Conservation (phyloP, 2,888 invertebrate genomes). For the Drosophila mettleri region DNA sequence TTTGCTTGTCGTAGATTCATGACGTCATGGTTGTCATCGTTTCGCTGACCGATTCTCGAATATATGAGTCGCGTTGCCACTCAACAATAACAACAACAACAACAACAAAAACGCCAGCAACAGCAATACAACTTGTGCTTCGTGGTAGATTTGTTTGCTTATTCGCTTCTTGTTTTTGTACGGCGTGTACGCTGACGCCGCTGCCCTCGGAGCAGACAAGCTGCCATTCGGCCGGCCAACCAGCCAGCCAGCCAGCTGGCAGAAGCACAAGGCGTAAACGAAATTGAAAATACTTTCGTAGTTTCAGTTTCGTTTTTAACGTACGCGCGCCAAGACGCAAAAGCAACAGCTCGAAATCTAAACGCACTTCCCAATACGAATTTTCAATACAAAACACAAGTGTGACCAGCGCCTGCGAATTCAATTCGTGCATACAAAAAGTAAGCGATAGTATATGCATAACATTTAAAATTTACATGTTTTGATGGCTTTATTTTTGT, state of each 20-base stretch:
- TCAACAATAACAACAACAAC: conserved; percentile 22
- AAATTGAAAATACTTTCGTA: conserved; percentile 63
- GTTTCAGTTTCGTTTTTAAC: conserved; percentile 82
- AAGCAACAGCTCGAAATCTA: conserved; percentile 36
- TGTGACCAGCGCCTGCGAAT: conserved; percentile 27
- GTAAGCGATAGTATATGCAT: conserved; percentile 36
- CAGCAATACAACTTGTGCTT: conserved; percentile 55
- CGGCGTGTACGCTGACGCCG: conserved; percentile 32
- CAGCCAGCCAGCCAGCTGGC: conserved; percentile 38
- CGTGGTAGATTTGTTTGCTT: conserved; percentile 38
- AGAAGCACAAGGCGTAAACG: conserved; percentile 46
- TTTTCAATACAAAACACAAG: conserved; percentile 28
- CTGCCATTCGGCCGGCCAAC: conserved; percentile 21
- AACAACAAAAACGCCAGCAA: conserved; percentile 29
- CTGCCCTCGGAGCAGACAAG: conserved; percentile 21
- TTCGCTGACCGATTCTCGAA: conserved; percentile 18
- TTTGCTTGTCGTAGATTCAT: conserved; percentile 46
- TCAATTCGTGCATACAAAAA: conserved; percentile 31
- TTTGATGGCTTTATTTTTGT: not conserved
- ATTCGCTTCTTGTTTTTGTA: conserved; percentile 29
- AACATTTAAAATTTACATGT: conserved; percentile 26
- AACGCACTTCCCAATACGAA: conserved; percentile 21
- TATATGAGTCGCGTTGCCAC: conserved; percentile 26
- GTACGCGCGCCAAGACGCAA: conserved; percentile 76
- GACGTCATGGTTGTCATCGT: conserved; percentile 54